Conservation (phyloP, 2,888 invertebrate species). For the Rhogogaster chlorosoma region DNA sequence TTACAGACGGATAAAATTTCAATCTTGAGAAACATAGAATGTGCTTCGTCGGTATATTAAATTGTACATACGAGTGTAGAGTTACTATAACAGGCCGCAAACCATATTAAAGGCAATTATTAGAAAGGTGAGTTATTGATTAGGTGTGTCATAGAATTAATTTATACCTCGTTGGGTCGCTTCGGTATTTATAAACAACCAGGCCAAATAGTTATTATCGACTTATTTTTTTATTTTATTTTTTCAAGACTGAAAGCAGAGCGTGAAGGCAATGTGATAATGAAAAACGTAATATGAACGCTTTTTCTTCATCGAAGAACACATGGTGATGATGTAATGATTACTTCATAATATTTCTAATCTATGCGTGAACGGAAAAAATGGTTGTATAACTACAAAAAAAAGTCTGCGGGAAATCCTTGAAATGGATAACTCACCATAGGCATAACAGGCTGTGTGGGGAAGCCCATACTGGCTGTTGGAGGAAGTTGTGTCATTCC, state of each 20-base stretch:
- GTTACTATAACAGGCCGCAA: constrained; percentile 11
- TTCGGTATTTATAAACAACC: not conserved
- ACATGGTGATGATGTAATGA: not conserved
- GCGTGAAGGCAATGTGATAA: not conserved
- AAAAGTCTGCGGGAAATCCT: not conserved
- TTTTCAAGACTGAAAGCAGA: not conserved
- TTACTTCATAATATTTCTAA: not conserved
- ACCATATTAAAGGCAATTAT: constrained; percentile 24
- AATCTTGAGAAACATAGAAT: not conserved
- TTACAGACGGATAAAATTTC: not conserved
- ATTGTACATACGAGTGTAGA: not conserved
- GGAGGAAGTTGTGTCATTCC: constrained; percentile 77
- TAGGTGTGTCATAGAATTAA: not conserved
- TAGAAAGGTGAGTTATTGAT: constrained; percentile 14
- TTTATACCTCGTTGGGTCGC: not conserved
- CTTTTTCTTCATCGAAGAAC: not conserved
- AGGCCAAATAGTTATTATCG: not conserved
- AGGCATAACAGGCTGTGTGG: constrained; percentile 68
- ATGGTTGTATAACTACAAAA: not conserved
- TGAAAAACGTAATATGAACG: not conserved
- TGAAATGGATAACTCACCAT: constrained; percentile 71
- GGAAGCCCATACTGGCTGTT: constrained; percentile 71
- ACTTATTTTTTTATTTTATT: not conserved
- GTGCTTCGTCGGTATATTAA: not conserved
- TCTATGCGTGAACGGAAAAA: not conserved